These are phyloP conservation scores for Pomatostomus ruficeps DNA, from an alignment of 2,113 vertebrate genomes.

Conservation along the genomic window DNA sequence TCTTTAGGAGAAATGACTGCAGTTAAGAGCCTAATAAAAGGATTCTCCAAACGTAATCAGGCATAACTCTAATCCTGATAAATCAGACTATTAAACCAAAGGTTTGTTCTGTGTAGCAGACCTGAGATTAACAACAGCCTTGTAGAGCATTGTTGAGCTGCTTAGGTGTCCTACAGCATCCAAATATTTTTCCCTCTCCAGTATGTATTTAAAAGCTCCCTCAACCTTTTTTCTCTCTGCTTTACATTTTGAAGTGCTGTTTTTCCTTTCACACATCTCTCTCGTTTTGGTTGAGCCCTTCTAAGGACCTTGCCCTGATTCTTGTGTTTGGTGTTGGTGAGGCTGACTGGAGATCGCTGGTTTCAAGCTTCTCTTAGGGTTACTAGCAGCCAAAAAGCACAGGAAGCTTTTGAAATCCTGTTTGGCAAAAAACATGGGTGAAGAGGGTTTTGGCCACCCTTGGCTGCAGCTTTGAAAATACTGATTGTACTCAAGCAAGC, in stretches of 20 bases:
- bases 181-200: neutral
- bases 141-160: neutral
- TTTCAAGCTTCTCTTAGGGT: neutral
- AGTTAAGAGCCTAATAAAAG: neutral
- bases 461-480: neutral
- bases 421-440: neutral
- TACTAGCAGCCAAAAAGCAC: neutral
- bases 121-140: neutral
- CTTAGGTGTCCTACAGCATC: neutral
- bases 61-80: neutral
- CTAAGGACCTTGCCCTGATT: neutral
- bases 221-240: neutral
- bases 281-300: neutral
- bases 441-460: neutral
- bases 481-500: neutral
- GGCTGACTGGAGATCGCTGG: neutral
- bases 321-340: neutral
- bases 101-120: neutral
- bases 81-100: neutral
- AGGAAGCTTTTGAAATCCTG: neutral
- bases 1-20: neutral
- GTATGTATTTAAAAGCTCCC: neutral
- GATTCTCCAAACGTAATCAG: neutral
- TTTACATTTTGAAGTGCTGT: neutral
- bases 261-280: neutral